These are phyloP conservation scores for Gisinianus flammeolus DNA, from an alignment of 2,888 invertebrate species.

Conservation along the genomic window DNA sequence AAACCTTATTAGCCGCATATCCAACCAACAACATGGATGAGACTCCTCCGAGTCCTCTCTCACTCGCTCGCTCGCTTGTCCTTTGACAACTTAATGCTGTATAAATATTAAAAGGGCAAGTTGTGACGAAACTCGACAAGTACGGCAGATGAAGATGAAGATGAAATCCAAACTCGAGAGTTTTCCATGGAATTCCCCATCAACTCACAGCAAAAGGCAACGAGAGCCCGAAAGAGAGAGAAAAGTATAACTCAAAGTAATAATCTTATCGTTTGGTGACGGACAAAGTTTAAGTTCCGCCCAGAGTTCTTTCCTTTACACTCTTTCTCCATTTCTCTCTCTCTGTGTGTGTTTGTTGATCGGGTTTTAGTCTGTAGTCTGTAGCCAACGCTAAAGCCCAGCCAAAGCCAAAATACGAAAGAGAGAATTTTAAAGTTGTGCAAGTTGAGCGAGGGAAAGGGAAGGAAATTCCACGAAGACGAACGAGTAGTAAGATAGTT, in stretches of 20 bases:
- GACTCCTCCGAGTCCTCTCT: too few species aligned
- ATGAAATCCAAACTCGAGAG: neutral
- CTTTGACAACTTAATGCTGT: conserved; percentile 35
- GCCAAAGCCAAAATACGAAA: neutral
- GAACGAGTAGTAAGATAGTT: neutral
- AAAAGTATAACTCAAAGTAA: conserved; percentile 11
- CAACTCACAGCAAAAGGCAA: neutral
- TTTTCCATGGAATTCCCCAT: neutral
- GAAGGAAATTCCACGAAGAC: neutral
- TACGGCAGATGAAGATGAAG: neutral
- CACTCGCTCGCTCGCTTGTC: too few species aligned
- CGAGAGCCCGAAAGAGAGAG: neutral
- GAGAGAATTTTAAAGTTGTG: conserved; percentile 3
- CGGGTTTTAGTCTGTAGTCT: neutral
- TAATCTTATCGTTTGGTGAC: conserved; percentile 12
- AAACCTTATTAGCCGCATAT: conserved; percentile 24
- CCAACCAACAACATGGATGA: neutral
- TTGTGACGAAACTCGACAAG: conserved; percentile 29
- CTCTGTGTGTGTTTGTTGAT: neutral
- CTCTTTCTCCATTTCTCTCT: neutral
- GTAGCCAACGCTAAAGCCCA: neutral
- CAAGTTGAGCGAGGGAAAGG: neutral
- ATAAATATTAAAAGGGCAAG: conserved; percentile 36
- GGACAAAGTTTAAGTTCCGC: neutral
- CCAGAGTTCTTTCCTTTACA: neutral